Evolutionary conservation across 2,113 vertebrate species (phyloP).

Genomic region (Thinocorus orbignyianus): DNA sequence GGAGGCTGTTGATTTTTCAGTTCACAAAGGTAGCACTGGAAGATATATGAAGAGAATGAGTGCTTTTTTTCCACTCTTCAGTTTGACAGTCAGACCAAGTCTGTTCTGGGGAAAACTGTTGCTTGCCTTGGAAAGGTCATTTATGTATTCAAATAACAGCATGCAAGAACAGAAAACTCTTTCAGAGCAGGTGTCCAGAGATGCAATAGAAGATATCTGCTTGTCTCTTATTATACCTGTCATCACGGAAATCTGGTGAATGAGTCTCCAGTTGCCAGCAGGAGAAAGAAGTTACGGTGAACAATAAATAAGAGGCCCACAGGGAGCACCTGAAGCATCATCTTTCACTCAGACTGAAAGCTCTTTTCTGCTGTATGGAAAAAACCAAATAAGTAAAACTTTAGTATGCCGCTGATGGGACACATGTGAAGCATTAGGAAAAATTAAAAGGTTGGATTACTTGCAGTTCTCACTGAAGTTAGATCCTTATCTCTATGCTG

Average conservation of each 20-base stretch:
- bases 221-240: constrained; percentile 1
- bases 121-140: neutral
- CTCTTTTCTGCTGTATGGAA: neutral
- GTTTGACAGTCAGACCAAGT: neutral
- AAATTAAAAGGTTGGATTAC: constrained; percentile 14
- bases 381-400: constrained; percentile 10
- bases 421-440: neutral
- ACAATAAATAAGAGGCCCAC: constrained; percentile 3
- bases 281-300: neutral
- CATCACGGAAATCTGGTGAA: neutral
- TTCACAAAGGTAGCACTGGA: neutral
- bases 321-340: neutral
- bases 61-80: neutral
- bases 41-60: neutral
- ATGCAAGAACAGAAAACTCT: neutral
- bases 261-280: neutral
- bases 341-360: constrained; percentile 4
- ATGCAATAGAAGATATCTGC: neutral
- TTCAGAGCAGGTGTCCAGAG: constrained; percentile 35
- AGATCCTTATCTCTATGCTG: neutral
- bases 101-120: neutral
- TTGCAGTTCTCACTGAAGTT: neutral
- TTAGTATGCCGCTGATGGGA: neutral
- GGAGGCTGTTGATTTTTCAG: neutral
- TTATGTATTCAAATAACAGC: neutral